Evolutionary conservation across 92 coral and sea anemone genomes (phyloP).

Genomic region (Pocillopora meandrina): DNA sequence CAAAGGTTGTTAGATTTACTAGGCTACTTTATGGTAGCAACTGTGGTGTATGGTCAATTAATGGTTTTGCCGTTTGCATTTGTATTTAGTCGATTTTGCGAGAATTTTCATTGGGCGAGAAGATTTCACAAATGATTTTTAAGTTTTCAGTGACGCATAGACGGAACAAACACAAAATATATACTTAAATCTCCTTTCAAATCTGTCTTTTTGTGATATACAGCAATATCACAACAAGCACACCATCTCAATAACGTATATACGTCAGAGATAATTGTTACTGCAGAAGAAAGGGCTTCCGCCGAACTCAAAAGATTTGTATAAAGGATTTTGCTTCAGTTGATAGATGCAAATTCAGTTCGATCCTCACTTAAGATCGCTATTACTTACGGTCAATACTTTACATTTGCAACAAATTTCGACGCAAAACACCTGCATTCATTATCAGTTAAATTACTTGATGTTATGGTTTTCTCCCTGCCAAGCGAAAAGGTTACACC

Average conservation of each 20-base stretch:
- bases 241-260: neutral
- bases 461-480: neutral
- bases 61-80: too few relatives aligned
- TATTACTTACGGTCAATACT: neutral
- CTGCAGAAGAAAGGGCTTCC: neutral
- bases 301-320: constrained; percentile 1
- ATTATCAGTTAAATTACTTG: neutral
- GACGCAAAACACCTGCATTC: constrained; percentile 9
- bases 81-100: neutral
- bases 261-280: constrained; percentile 16
- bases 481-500: neutral
- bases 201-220: neutral
- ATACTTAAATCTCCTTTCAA: neutral
- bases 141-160: neutral
- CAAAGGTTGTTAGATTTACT: too few relatives aligned
- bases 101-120: constrained; percentile 4
- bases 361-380: neutral
- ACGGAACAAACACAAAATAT: neutral
- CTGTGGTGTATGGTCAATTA: too few relatives aligned
- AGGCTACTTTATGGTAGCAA: too few relatives aligned
- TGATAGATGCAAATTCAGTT: constrained; percentile 5
- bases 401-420: neutral
- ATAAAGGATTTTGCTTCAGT: neutral
- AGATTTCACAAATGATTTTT: neutral
- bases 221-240: neutral